Evolutionary conservation across 2,888 invertebrate genomes (phyloP), one percentile per base, ranked within the genome.

Genomic region (Caenorhabditis zanzibari): DNA sequence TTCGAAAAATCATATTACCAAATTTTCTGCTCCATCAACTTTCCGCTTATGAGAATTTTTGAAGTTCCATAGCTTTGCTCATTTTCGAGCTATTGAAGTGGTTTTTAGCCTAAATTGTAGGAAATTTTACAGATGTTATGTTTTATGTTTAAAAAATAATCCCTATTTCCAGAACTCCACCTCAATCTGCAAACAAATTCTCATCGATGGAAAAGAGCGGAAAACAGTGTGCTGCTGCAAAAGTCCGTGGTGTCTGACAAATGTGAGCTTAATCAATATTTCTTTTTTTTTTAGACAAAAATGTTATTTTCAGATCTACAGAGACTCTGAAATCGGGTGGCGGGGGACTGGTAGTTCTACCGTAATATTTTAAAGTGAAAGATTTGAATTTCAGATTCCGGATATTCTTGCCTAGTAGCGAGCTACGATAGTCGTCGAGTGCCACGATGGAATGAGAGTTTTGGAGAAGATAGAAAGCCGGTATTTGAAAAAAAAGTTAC

Each of bases 191-290:
- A 32, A 28, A 35, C n/a, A 49, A n/a, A 16, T 28, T 10, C 26
- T n/a, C n/a, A 4, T 19, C 0, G 9, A 12, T 9, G 19, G 28
- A 24, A 28, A 35, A n/a, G 66, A 54, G 14, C n/a, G 12, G n/a
- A 71, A 44, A 28, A 71, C 69, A 0, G 41, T 71, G 10, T 71
- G 69, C 38, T 71, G 69, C 19, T 71, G 69, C 14, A 71, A 44
- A 41, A n/a, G 56, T 54, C 69, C 69, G 0, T 22, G 22, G 7
- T 71, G 69, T 58, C 41, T 71, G 26, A 28, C 41, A 28, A 58
- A 9, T 44, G 69, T 71, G 41, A 56, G 56, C 6, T 19, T 22
- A 12, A 10, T 22, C 14, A 38, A 6, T 24, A 10, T 16, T 28
- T n/a, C 47, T 32, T 12, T 19, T 9, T 19, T n/a, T 1, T 35